Base-by-base conservation (phyloP, 2,888 invertebrate species). In the Timema podura region DNA sequence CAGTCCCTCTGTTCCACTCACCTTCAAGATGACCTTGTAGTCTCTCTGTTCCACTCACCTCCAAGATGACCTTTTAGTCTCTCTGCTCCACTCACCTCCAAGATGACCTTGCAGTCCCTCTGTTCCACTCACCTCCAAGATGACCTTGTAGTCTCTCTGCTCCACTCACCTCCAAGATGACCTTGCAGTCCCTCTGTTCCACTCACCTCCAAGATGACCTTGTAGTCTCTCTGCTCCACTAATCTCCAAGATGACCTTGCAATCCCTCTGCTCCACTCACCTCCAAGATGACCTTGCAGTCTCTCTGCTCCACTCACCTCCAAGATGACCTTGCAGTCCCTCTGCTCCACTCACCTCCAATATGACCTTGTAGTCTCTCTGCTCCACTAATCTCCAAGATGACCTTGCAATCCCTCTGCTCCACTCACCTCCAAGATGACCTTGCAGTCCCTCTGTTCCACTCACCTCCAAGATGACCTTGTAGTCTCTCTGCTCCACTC, bases 71-170 rank as follows among this genome's bases (percentile, higher is more conserved):
- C 77, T 88, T 87, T 81, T 91, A 91, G 81, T 91, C 91, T 76
- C 88, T 87, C 79, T 90, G 89, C 79, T 91, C 90, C 68, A 92
- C 89, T 71, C 91, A 91, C 91, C 88, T 91, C 90, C 89, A 90
- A 91, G 76, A 92, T 86, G 74, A 89, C 84, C 77, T 88, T 87
- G 81, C 91, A 91, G 81, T 91, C 91, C 76, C 88, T 87, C 79
- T 90, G 89, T 79, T 91, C 90, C 68, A 92, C 89, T 71, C 91
- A 91, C 91, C 88, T 91, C 90, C 89, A 90, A 91, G 76, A 92
- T 86, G 74, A 89, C 84, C 77, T 88, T 87, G 81, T 91, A 91
- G 81, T 91, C 91, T 76, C 88, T 87, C 79, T 90, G 89, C 79
- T 91, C 90, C 68, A 92, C 89, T 71, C 91, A 91, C 91, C 88